phyloP scores from a whole-genome alignment of 2,888 invertebrate genomes.

The Pilophorus perplexus region DNA sequence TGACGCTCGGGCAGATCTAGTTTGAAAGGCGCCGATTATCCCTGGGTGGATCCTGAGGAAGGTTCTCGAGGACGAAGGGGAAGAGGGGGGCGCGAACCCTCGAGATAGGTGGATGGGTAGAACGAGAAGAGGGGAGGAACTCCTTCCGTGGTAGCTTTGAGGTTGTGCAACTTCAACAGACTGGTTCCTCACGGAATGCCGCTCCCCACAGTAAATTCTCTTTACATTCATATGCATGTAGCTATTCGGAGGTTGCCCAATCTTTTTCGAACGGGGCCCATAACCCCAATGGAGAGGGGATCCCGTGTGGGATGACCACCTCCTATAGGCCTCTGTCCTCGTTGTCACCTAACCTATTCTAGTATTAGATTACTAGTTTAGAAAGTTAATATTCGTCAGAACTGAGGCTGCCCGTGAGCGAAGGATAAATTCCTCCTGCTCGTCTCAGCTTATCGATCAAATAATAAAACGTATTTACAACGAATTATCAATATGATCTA shows the following conservation, averaged over 20 bases:
- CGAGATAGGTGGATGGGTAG: too few relatives aligned
- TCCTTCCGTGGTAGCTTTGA: not conserved
- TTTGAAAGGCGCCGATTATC: not conserved
- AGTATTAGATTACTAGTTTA: slow-evolving; percentile 35
- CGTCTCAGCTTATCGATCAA: not conserved
- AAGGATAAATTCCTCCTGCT: not conserved
- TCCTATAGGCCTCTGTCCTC: slow-evolving; percentile 7
- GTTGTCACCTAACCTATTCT: slow-evolving; percentile 32
- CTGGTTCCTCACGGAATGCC: slow-evolving; percentile 29
- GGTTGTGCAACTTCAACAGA: slow-evolving; percentile 21
- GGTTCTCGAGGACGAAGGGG: too few relatives aligned
- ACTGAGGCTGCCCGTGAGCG: too few relatives aligned
- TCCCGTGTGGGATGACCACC: slow-evolving; percentile 29
- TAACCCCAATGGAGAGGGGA: too few relatives aligned
- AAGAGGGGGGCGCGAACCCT: too few relatives aligned
- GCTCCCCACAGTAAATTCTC: slow-evolving; percentile 40
- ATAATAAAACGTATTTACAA: too few relatives aligned
- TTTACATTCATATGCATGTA: slow-evolving; percentile 43
- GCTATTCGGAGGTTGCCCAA: slow-evolving; percentile 40
- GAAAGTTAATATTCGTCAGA: slow-evolving; percentile 20
- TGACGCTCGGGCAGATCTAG: not conserved
- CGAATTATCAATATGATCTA: too few relatives aligned
- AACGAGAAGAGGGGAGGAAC: too few relatives aligned
- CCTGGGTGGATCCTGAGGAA: too few relatives aligned
- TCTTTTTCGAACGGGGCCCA: too few relatives aligned